Evolutionary conservation across 1,140 invertebrate genomes (phyloP).

Genomic region (Lordiphosa clarofinis): DNA sequence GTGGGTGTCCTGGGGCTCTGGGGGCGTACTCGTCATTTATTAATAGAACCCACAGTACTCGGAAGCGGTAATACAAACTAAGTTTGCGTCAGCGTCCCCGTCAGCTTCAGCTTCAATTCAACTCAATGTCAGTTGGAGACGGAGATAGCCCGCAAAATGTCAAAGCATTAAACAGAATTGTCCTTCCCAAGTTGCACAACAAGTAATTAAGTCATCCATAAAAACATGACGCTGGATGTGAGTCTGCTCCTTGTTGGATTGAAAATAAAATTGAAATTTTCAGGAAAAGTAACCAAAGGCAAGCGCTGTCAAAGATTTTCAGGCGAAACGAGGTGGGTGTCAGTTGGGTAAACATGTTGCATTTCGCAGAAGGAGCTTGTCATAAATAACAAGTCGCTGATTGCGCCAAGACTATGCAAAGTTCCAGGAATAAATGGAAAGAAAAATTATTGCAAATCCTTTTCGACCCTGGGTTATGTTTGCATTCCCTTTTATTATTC

Average conservation of each 20-base stretch:
- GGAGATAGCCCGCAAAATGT: constrained; percentile 8
- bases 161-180: constrained; percentile 22
- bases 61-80: constrained; percentile 14
- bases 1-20: neutral
- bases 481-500: too few relatives aligned
- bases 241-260: neutral
- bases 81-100: constrained; percentile 2
- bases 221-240: neutral
- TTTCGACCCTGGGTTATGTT: too few relatives aligned
- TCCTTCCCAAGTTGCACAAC: constrained; percentile 23
- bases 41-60: constrained; percentile 31
- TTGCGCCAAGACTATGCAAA: too few relatives aligned
- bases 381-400: too few relatives aligned
- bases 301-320: too few relatives aligned
- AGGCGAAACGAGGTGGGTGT: too few relatives aligned
- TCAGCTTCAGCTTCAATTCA: constrained; percentile 13
- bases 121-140: constrained; percentile 2
- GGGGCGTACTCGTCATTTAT: constrained; percentile 25
- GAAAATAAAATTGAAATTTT: constrained; percentile 17
- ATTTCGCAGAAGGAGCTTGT: too few relatives aligned
- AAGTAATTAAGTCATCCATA: constrained; percentile 36
- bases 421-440: too few relatives aligned
- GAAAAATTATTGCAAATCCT: too few relatives aligned
- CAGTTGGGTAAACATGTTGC: too few relatives aligned
- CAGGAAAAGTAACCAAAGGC: too few relatives aligned